Evolutionary conservation across 2,888 invertebrate genomes (phyloP).

Genomic region (Drosophila lacicola): DNA sequence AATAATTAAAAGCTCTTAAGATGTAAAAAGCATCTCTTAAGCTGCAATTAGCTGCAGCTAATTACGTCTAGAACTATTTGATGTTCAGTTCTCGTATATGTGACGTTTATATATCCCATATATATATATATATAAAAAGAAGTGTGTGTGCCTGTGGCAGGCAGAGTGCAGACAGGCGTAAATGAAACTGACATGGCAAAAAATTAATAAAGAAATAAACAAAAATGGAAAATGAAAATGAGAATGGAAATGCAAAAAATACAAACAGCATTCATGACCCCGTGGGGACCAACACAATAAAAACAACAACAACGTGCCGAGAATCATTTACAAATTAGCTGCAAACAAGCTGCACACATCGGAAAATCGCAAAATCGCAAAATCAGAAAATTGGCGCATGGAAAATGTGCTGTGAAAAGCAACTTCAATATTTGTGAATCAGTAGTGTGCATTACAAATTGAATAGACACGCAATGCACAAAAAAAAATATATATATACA

Average conservation of each 20-base stretch:
- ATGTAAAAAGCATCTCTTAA: too few species aligned
- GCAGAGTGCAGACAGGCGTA: slow-evolving; percentile 35
- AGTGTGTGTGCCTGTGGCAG: slow-evolving; percentile 16
- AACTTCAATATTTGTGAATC: slow-evolving; percentile 27
- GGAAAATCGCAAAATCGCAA: not conserved
- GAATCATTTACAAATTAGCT: slow-evolving; percentile 74
- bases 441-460: slow-evolving; percentile 29
- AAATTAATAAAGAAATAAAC: slow-evolving; percentile 27
- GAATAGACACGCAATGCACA: slow-evolving; percentile 2
- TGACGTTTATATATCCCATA: too few species aligned
- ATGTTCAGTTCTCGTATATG: too few species aligned
- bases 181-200: slow-evolving; percentile 47
- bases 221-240: slow-evolving; percentile 10
- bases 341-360: slow-evolving; percentile 42
- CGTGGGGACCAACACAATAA: slow-evolving; percentile 11
- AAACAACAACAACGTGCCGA: slow-evolving; percentile 19
- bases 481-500: not conserved
- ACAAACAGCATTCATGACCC: slow-evolving; percentile 15
- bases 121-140: not conserved
- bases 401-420: slow-evolving; percentile 11
- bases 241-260: slow-evolving; percentile 15
- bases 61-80: not conserved
- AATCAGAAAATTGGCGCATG: not conserved
- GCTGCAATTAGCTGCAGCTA: not conserved
- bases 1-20: too few species aligned